Percentiles rank a stretch among this genome's conserved stretches.
phyloP scores from a whole-genome alignment of 92 coral and sea anemone genomes.

The Metridium senile region DNA sequence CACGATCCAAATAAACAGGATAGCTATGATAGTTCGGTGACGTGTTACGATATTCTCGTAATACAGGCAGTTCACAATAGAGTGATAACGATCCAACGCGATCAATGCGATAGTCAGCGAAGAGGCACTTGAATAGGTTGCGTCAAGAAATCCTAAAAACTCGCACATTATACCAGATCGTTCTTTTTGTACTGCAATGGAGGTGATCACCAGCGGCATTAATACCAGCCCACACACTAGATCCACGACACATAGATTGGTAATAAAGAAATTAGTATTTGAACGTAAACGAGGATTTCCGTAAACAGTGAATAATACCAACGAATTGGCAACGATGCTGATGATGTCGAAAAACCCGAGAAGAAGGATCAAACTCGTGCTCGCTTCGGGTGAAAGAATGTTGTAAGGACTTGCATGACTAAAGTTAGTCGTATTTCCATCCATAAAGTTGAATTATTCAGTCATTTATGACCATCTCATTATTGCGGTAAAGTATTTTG shows the following conservation, averaged over 20 bases:
- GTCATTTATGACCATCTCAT: neutral
- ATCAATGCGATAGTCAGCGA: conserved; percentile 88
- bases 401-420: neutral
- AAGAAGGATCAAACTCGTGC: conserved; percentile 18
- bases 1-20: conserved; percentile 79
- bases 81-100: conserved; percentile 90
- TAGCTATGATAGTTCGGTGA: conserved; percentile 67
- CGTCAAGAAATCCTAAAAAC: conserved; percentile 78
- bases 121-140: conserved; percentile 75
- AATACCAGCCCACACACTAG: conserved; percentile 69
- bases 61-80: conserved; percentile 89
- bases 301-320: conserved; percentile 78
- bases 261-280: conserved; percentile 83
- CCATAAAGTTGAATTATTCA: conserved; percentile 28
- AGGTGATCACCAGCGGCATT: conserved; percentile 70
- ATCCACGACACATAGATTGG: conserved; percentile 86
- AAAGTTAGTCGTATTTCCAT: conserved; percentile 29
- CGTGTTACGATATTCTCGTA: conserved; percentile 89
- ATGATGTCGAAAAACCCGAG: conserved; percentile 40
- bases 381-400: conserved; percentile 5
- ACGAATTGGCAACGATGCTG: conserved; percentile 63
- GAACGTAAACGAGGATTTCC: conserved; percentile 88
- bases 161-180: conserved; percentile 52
- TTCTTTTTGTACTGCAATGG: conserved; percentile 38
- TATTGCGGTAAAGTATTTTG: neutral